Percentiles rank a stretch among this genome's conserved stretches.
phyloP scores from a whole-genome alignment of 2,113 vertebrate genomes.

The Bufo bufo region DNA sequence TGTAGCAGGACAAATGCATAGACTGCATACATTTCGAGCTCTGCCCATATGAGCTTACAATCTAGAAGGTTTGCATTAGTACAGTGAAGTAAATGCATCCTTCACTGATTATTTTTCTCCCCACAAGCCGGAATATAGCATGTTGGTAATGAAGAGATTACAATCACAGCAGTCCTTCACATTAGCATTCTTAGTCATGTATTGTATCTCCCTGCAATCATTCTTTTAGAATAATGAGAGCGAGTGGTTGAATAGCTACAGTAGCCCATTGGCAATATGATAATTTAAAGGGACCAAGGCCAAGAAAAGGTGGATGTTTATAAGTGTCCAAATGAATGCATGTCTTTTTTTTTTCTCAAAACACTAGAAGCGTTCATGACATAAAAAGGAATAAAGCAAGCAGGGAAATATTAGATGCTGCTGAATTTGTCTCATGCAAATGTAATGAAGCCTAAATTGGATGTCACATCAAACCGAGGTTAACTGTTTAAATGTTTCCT shows the following conservation, averaged over 20 bases:
- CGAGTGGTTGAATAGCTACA: constrained; percentile 39
- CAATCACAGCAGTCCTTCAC: not conserved
- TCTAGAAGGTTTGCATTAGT: not conserved
- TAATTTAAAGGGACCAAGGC: constrained; percentile 53
- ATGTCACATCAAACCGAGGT: constrained; percentile 66
- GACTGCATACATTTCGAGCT: not conserved
- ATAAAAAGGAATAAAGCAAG: constrained; percentile 56
- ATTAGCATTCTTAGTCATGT: constrained; percentile 45
- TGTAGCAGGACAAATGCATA: not conserved
- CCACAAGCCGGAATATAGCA: constrained; percentile 23
- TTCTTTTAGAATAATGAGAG: constrained; percentile 34
- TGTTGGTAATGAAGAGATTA: constrained; percentile 38
- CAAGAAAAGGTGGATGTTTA: constrained; percentile 44
- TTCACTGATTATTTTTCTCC: constrained; percentile 2
- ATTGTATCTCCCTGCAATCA: constrained; percentile 22
- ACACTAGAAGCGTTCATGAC: constrained; percentile 60
- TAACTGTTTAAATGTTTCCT: constrained; percentile 70
- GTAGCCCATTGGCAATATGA: constrained; percentile 55
- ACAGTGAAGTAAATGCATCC: not conserved
- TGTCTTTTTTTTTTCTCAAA: constrained; percentile 54
- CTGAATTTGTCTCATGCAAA: constrained; percentile 68
- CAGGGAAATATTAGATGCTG: constrained; percentile 61
- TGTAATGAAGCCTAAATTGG: constrained; percentile 72
- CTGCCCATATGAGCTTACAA: not conserved
- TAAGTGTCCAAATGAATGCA: constrained; percentile 32